Base-by-base conservation (phyloP, 2,888 invertebrate species). In the Frankliniella fusca region DNA sequence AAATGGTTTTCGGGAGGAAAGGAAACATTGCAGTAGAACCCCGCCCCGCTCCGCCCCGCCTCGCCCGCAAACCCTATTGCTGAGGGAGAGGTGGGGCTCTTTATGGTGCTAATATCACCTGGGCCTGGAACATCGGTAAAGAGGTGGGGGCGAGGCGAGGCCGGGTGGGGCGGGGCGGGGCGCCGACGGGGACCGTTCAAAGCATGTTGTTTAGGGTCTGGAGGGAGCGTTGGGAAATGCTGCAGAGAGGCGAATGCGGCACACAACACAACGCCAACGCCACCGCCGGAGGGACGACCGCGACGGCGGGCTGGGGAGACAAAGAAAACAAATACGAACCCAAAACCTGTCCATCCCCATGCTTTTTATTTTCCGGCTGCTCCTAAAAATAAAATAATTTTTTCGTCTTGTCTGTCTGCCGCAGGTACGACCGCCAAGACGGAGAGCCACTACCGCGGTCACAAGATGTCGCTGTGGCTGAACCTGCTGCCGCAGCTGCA, bases 391-490 rank as follows among this genome's bases (percentile, higher is more conserved):
- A 38, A 38, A 38, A 38, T 2, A 38, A 38, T 38, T 38, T 38
- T 38, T 2, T 5, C 38, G 38, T 38, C 2, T 38, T 5, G 38
- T n/a, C 38, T 38, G 38, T 2, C 38, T n/a, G 81, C 88, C 87
- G 65, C 88, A 94, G 94, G 93, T 80, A 90, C 91, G 49, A 93
- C 93, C 86, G 90, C 93, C 20, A 92, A 93, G 85, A 91, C 93
- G 20, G 92, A 93, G 85, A 94, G 94, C 86, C 96, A 96, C 89
- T 96, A 96, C 89, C 91, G 95, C 38, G 95, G 95, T 0, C 95
- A 95, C 89, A 95, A 96, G 89, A 93, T 96, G 93, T 95, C 96
- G 82, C 91, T 96, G 84, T 97, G 97, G 97, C 88, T 96, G 85
- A 95, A 95, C 86, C 90, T 96, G 82, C 93, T 96, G 84, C 95